phyloP scores from a whole-genome alignment of 2,888 invertebrate species.

The Drosophila vallismaia region DNA sequence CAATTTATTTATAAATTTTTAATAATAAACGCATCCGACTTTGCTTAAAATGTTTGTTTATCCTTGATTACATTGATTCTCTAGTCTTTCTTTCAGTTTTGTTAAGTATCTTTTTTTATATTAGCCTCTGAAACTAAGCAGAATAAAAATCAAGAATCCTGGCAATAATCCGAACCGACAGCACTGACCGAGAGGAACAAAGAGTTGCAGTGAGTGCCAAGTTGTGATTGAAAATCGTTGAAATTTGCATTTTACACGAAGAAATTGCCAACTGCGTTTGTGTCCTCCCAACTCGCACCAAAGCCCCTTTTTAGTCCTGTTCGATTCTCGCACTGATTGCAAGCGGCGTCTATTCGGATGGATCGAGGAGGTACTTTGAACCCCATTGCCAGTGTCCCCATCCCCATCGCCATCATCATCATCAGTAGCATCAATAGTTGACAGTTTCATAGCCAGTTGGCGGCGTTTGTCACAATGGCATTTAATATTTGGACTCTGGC shows the following conservation, averaged over 20 bases:
- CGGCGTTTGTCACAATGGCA: conserved; percentile 79
- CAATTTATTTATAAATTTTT: too few relatives aligned
- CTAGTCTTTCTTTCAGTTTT: background rate
- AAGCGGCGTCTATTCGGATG: conserved; percentile 48
- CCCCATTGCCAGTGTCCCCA: conserved; percentile 5
- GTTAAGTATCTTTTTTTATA: too few relatives aligned
- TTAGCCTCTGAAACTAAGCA: background rate
- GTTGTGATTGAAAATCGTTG: conserved; percentile 51
- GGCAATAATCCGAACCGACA: conserved; percentile 1
- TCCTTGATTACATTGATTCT: background rate
- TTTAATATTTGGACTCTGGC: conserved; percentile 79
- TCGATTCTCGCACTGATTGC: conserved; percentile 65
- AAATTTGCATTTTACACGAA: conserved; percentile 56
- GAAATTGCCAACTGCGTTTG: conserved; percentile 71
- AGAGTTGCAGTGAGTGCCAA: conserved; percentile 25
- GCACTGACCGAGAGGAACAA: conserved; percentile 11
- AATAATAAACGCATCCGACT: too few relatives aligned
- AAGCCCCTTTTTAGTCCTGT: conserved; percentile 1
- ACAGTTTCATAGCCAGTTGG: conserved; percentile 81
- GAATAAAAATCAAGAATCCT: background rate
- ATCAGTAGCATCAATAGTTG: conserved; percentile 66
- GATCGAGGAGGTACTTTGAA: conserved; percentile 13
- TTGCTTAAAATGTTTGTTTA: too few relatives aligned
- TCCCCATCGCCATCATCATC: conserved; percentile 25
- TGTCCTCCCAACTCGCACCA: conserved; percentile 9